These are phyloP conservation scores for Chloroceryle amazona DNA, from an alignment of 2,797 vertebrate species.

Conservation along the genomic window DNA sequence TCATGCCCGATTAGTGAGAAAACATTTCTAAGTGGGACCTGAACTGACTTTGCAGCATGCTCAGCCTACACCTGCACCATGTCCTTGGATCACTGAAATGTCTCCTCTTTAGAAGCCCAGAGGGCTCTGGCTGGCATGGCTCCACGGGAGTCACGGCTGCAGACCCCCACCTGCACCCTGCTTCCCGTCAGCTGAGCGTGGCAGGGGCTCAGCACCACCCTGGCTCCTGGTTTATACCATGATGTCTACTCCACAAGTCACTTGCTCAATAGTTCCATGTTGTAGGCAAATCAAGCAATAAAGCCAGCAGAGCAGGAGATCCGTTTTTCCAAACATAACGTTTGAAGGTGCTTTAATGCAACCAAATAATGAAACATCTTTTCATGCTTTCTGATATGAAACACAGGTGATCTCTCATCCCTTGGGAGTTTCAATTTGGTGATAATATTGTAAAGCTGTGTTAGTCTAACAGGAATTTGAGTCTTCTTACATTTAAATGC, in stretches of 20 bases:
- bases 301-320: background rate
- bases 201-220: fast-evolving
- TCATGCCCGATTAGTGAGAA: background rate
- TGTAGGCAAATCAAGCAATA: background rate
- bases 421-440: background rate
- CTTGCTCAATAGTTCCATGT: fast-evolving
- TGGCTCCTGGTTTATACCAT: background rate
- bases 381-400: background rate
- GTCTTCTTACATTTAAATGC: background rate
- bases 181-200: fast-evolving
- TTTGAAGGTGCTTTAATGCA: background rate
- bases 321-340: background rate
- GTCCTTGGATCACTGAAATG: background rate
- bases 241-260: background rate
- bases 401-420: background rate
- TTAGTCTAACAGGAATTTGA: background rate
- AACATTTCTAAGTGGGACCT: fast-evolving
- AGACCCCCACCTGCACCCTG: fast-evolving
- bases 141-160: fast-evolving
- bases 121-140: fast-evolving
- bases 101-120: fast-evolving
- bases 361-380: background rate
- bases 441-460: background rate
- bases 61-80: background rate
- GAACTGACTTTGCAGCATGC: background rate